Evolutionary conservation across 30 jellyfish, hydroid and myxozoan species (phyloP).

Genomic region (Turritopsis rubra): DNA sequence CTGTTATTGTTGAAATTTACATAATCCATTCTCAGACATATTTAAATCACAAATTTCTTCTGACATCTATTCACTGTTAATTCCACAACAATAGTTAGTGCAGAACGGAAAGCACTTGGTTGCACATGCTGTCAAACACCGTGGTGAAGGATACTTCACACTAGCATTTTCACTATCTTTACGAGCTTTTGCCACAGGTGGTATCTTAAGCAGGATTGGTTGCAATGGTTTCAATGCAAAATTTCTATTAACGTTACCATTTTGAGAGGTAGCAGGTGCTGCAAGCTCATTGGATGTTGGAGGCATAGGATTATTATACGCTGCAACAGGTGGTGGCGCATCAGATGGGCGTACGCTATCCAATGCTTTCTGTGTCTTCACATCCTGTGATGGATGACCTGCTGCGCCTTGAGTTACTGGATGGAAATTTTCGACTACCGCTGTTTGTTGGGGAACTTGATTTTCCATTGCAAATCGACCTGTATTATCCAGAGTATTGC

Average conservation of each 20-base stretch:
- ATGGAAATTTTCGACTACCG: neutral
- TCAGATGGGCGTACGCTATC: neutral
- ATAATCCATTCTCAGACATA: too few species aligned
- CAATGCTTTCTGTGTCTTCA: neutral
- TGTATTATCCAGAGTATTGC: neutral
- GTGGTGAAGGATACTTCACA: constrained; percentile 17
- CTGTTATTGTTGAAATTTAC: too few species aligned
- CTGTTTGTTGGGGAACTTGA: neutral
- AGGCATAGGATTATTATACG: neutral
- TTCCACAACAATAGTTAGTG: neutral
- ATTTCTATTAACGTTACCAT: neutral
- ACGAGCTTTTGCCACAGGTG: neutral
- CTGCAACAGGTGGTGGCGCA: neutral
- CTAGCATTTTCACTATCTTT: neutral
- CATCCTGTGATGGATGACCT: neutral
- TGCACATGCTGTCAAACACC: constrained; percentile 1
- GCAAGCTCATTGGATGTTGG: neutral
- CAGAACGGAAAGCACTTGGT: constrained; percentile 7
- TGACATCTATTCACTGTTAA: neutral
- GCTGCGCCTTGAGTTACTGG: neutral
- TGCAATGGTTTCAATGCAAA: constrained; percentile 10
- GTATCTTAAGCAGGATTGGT: constrained; percentile 1
- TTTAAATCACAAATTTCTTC: too few species aligned
- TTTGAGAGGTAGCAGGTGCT: neutral
- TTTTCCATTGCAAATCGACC: neutral